Evolutionary conservation across 2,888 invertebrate genomes (phyloP).

Genomic region (Ophion slaviceki): DNA sequence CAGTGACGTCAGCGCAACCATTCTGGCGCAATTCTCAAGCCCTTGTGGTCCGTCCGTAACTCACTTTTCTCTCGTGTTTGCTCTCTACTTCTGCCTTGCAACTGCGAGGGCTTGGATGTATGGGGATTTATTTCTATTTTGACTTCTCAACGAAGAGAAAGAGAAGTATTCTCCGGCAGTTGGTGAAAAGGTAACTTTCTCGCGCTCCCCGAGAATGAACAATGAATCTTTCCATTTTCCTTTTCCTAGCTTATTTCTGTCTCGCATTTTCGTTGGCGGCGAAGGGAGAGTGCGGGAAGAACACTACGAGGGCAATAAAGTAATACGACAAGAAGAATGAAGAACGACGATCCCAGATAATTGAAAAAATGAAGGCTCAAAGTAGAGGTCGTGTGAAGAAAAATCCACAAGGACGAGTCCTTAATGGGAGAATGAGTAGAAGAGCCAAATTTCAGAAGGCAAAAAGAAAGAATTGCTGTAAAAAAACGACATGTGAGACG

Average conservation of each 20-base stretch:
- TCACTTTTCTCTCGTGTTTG: conserved; percentile 31
- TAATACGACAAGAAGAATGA: neutral
- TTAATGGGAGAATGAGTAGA: neutral
- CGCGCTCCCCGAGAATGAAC: conserved; percentile 23
- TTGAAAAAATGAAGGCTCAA: neutral
- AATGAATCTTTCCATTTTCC: conserved; percentile 33
- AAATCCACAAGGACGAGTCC: neutral
- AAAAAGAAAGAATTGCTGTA: no score
- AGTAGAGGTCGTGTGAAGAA: neutral
- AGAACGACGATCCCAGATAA: neutral
- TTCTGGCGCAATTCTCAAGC: conserved; percentile 47
- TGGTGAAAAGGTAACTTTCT: conserved; percentile 35
- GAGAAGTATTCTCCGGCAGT: conserved; percentile 22
- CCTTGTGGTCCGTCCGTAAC: conserved; percentile 8
- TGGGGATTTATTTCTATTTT: conserved; percentile 56
- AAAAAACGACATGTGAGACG: neutral
- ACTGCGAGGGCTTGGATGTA: conserved; percentile 11
- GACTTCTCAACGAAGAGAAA: conserved; percentile 23
- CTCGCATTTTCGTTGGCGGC: conserved; percentile 12
- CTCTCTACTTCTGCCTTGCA: conserved; percentile 35
- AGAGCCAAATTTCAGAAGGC: no score
- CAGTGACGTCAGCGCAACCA: conserved; percentile 59
- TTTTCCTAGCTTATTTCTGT: conserved; percentile 1
- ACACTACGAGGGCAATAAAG: neutral
- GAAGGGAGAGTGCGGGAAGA: neutral